phyloP scores from a whole-genome alignment of 2,888 invertebrate species.

The Caenorhabditis doughertyi region DNA sequence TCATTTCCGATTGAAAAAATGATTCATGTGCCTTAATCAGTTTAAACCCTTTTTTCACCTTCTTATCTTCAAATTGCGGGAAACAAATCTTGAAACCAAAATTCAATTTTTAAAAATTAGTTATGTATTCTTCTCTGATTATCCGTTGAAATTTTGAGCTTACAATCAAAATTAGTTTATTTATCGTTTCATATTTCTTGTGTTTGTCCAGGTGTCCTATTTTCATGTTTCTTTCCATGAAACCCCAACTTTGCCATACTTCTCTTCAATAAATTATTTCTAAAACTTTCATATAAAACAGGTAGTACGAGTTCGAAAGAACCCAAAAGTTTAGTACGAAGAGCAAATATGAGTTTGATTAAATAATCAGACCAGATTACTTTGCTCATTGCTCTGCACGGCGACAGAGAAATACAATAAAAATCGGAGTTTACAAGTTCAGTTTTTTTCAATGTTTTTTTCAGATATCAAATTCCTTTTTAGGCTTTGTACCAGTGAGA shows the following conservation, averaged over 20 bases:
- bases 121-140: background rate
- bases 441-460: background rate
- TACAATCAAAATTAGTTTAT: background rate
- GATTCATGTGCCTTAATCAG: slow-evolving; percentile 37
- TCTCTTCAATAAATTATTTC: slow-evolving; percentile 30
- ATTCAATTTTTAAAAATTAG: background rate
- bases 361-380: slow-evolving; percentile 38
- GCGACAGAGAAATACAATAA: background rate
- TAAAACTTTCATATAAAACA: slow-evolving; percentile 1
- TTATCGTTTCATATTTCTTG: slow-evolving; percentile 23
- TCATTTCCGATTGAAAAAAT: slow-evolving; percentile 15
- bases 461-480: no score
- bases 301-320: background rate
- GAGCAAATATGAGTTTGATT: slow-evolving; percentile 46
- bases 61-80: slow-evolving; percentile 47
- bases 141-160: slow-evolving; percentile 35
- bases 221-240: slow-evolving; percentile 9
- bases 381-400: slow-evolving; percentile 4
- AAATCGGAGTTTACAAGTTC: slow-evolving; percentile 8
- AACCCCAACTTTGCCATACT: background rate
- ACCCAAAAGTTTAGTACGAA: slow-evolving; percentile 34
- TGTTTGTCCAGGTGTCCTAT: slow-evolving; percentile 47
- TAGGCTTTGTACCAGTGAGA: background rate
- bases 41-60: slow-evolving; percentile 36
- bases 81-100: slow-evolving; percentile 40